A percentile compares a stretch with the other conserved stretches of the same genome.
Conservation (phyloP, 2,888 invertebrate species). For the Cephus runcator region DNA sequence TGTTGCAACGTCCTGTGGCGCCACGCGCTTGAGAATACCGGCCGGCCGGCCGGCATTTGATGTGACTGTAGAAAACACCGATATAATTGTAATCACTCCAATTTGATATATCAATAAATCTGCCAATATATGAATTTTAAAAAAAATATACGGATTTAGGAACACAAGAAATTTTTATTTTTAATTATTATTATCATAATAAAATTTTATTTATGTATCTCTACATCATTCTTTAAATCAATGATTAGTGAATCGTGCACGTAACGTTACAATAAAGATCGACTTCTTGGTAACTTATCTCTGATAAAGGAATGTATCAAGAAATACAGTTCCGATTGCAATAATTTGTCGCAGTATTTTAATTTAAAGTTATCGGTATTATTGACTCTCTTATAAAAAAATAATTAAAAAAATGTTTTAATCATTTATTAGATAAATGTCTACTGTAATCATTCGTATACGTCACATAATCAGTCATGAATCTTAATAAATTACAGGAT, state of each 20-base stretch:
- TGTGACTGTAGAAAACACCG: not conserved
- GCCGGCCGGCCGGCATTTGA: not conserved
- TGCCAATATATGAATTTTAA: not conserved
- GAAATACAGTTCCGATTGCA: not conserved
- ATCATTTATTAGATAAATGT: not conserved
- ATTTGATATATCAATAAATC: not conserved
- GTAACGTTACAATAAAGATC: not conserved
- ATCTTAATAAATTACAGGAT: not conserved
- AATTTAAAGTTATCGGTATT: not conserved
- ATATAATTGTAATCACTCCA: not conserved
- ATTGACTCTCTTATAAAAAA: not conserved
- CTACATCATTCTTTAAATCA: not conserved
- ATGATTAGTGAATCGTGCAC: not conserved
- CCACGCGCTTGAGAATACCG: not conserved
- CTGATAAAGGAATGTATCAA: too few relatives aligned
- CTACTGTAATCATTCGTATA: too few relatives aligned
- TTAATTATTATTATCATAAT: not conserved
- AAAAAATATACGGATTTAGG: not conserved
- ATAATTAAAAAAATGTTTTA: not conserved
- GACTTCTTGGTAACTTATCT: not conserved
- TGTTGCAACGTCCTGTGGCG: not conserved
- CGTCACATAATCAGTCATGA: not conserved
- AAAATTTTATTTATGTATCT: too few relatives aligned
- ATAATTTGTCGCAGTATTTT: not conserved
- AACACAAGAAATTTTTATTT: not conserved